Evolutionary conservation across 2,888 invertebrate species (phyloP), one percentile per base, ranked within the genome.

Genomic region (Melanchra persicariae): DNA sequence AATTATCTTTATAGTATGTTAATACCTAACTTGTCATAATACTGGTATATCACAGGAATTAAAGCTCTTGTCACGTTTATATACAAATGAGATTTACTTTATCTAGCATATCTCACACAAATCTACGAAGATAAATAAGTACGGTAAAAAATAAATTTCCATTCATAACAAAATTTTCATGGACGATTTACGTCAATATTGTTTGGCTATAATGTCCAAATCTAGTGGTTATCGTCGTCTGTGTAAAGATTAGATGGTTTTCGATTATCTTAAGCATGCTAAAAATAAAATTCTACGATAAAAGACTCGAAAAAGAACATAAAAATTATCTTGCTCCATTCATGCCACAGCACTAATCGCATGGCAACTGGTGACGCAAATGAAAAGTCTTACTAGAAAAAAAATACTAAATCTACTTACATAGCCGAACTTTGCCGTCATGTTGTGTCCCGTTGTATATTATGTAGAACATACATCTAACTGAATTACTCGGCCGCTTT

Each of bases 341-440:
- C 70, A 72, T 72, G 58, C 60, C 24, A 52, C 22, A 57, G 3
- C 15, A 74, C 60, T 70, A 70, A 49, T 70, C 73, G 68, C 67
- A 72, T 82, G 58, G 70, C 81, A 78, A 78, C 76, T 60, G 67
- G 58, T 71, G 59, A 78, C 47, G 61, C 57, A 57, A 58, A 73
- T 51, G 4, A 65, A 72, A 72, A 69, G 30, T 54, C 17, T 64
- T 55, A 57, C 55, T 61, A 54, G 34, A 69, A 70, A 75, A 70
- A 65, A 70, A 57, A 45, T 52, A 17, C 30, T 22, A 70, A 70
- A 61, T 70, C 30, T 82, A 96, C 96, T 94, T 91, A 96, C 96
- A 96, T 96, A 96, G 96, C 96, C 96, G 93, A 96, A 95, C 95
- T 96, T 96, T 96, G 96, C 96, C 96, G 96, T 96, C 96, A 96